Conservation (phyloP, 2,888 invertebrate genomes). For the Hyalella azteca region DNA sequence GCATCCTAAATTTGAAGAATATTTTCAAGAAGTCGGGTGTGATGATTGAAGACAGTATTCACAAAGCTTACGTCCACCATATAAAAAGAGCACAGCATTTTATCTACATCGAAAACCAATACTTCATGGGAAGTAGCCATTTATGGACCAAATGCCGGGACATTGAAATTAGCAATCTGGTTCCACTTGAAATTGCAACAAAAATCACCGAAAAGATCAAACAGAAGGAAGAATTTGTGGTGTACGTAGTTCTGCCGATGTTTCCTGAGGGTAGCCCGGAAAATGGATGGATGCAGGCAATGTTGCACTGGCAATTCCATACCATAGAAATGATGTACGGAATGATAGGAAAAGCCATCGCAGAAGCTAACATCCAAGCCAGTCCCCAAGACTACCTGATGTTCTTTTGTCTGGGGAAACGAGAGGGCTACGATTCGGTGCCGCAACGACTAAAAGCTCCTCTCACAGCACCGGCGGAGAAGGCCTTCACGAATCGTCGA, state of each 20-base stretch:
- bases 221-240: conserved; percentile 22
- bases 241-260: conserved; percentile 42
- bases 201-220: conserved; percentile 33
- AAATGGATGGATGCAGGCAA: conserved; percentile 54
- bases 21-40: conserved; percentile 21
- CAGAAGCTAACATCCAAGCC: conserved; percentile 42
- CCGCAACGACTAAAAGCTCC: conserved; percentile 48
- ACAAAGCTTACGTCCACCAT: conserved; percentile 42
- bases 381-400: conserved; percentile 57
- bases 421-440: conserved; percentile 46
- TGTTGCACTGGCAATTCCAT: conserved; percentile 58
- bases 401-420: conserved; percentile 57
- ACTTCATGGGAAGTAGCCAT: conserved; percentile 44
- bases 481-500: conserved; percentile 45
- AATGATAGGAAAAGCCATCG: conserved; percentile 53
- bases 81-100: conserved; percentile 26
- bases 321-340: conserved; percentile 59
- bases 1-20: too few relatives aligned
- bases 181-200: conserved; percentile 36
- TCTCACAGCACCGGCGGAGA: not conserved
- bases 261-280: conserved; percentile 43
- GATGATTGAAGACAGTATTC: conserved; percentile 38
- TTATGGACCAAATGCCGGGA: conserved; percentile 32
- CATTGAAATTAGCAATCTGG: conserved; percentile 22
- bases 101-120: conserved; percentile 43